A percentile compares a stretch with the other conserved stretches of the same genome.
These are phyloP conservation scores for Entomyzon cyanotis DNA, from an alignment of 2,113 vertebrate species.

Conservation along the genomic window DNA sequence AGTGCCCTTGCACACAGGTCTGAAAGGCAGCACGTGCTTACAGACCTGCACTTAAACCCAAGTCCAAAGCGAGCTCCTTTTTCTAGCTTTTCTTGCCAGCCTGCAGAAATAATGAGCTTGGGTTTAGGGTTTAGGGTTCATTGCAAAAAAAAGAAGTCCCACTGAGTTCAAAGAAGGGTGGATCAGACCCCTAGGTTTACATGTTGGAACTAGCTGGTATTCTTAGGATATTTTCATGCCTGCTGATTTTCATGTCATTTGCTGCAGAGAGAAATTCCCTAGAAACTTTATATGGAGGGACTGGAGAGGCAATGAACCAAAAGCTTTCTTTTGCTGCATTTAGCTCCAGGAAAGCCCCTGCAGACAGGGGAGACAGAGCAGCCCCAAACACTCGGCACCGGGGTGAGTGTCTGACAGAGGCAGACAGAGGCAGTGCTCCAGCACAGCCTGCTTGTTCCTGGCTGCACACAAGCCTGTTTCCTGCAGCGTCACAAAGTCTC, in stretches of 20 bases:
- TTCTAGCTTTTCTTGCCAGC: neutral
- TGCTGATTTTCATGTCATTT: neutral
- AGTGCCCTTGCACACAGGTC: neutral
- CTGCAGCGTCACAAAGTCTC: neutral
- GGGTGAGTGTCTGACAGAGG: rapidly evolving
- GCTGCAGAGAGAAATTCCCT: neutral
- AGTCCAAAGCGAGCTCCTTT: neutral
- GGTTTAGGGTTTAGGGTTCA: too few species aligned
- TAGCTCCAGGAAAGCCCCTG: neutral
- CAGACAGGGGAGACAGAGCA: neutral
- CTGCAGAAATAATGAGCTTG: neutral
- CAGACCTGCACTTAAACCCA: neutral
- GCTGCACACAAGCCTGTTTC: neutral
- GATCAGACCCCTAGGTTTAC: neutral
- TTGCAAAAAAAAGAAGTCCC: neutral
- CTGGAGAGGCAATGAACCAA: neutral
- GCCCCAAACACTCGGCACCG: neutral
- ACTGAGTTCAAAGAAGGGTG: neutral
- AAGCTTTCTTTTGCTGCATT: neutral
- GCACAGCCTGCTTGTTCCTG: neutral
- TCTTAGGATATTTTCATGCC: neutral
- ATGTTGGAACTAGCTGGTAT: neutral
- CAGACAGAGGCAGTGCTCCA: neutral
- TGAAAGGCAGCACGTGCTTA: neutral
- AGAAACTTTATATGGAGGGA: neutral